Base-by-base conservation (phyloP, 2,113 vertebrate genomes). In the Cettia cetti region DNA sequence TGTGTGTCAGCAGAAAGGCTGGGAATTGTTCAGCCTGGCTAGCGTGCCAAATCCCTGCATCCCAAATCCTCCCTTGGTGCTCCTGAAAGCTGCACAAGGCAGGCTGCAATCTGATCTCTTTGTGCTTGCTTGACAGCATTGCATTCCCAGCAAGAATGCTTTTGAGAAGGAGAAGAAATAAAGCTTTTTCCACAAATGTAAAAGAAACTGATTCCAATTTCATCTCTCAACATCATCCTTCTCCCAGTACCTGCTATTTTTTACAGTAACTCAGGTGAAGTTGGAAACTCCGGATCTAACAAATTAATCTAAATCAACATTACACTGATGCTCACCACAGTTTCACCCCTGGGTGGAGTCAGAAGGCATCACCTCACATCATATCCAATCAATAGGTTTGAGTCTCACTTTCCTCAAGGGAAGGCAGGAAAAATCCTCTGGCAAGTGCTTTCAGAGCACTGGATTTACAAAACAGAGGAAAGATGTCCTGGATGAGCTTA, bases 171-270 rank as follows among this genome's bases (percentile, higher is more conserved):
- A 45, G 30, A 60, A 52, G 52, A 57, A 93, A 59, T 35, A 47
- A 85, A 79, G 27, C 63, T 53, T 82, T 80, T 69, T 57, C 37
- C 35, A 37, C 11, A 65, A 64, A 52, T 11, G 7, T 69, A 39
- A 22, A 56, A 42, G 63, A 82, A 26, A 13, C 4, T 33, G 6
- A 49, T 88, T 72, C n/a, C 26, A n/a, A 24, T 16, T 59, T 88
- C 64, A 5, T 60, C 23, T 80, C 0, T 0, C 31, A 15, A 4
- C n/a, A n/a, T n/a, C 1, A 0, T 81, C 45, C 8, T 72, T 50
- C 7, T 89, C 7, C 16, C n/a, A 10, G 33, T 28, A 35, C 52
- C 63, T 78, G 39, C 17, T 65, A 0, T 37, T 94, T 59, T 47
- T 79, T 13, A 24, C 49, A 57, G 63, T 22, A 59, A 68, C 28